Conservation (phyloP, 2,113 vertebrate genomes). For the Gnathochromis pfefferi region DNA sequence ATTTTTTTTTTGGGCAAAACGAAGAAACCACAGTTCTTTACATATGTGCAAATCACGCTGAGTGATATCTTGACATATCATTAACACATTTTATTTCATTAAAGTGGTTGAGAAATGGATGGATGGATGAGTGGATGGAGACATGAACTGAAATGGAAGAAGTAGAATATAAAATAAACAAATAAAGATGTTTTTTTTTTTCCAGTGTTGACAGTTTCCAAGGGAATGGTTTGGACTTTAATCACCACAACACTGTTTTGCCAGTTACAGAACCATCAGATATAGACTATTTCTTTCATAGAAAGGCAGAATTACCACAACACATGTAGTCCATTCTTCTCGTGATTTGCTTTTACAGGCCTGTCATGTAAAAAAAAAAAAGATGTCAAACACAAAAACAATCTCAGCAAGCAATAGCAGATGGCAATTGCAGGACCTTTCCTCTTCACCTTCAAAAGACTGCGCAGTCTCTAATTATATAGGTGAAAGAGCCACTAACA, state of each 20-base stretch:
- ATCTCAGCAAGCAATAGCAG: background rate
- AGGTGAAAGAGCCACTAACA: background rate
- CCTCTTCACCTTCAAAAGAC: background rate
- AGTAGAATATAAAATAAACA: background rate
- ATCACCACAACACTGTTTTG: background rate
- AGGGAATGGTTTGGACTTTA: background rate
- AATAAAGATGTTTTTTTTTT: background rate
- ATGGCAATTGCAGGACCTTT: background rate
- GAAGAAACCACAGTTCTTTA: background rate
- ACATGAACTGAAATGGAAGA: background rate
- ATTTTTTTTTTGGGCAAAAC: background rate
- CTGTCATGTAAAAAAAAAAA: background rate
- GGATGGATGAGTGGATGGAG: background rate
- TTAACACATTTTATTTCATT: background rate
- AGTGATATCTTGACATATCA: background rate
- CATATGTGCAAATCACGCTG: background rate
- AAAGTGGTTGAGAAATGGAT: background rate
- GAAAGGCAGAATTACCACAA: background rate
- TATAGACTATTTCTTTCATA: background rate
- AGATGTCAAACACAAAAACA: background rate
- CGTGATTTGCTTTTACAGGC: background rate
- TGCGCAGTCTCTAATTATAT: background rate
- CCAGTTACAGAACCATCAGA: background rate
- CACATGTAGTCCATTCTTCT: background rate
- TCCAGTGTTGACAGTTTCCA: background rate